A percentile compares a stretch with the other conserved stretches of the same genome.
phyloP scores from a whole-genome alignment of 2,113 vertebrate genomes.

The Planiliza haematocheilus region DNA sequence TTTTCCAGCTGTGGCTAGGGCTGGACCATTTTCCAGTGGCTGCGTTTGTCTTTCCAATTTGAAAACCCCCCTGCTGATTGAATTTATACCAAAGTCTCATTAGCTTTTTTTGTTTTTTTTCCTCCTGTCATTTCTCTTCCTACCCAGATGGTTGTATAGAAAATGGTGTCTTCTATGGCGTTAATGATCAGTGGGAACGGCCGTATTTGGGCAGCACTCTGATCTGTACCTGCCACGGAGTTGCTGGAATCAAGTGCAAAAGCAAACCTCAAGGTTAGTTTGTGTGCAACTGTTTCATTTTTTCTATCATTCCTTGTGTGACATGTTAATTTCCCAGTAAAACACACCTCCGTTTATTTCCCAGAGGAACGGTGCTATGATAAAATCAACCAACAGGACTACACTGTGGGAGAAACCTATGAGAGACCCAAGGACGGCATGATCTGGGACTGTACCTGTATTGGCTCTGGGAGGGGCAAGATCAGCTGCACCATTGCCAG shows the following conservation, averaged over 20 bases:
- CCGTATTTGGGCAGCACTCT: slow-evolving; percentile 89
- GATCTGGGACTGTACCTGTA: slow-evolving; percentile 99
- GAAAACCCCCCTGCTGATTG: slow-evolving; percentile 15
- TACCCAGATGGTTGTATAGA: slow-evolving; percentile 89
- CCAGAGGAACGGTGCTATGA: slow-evolving; percentile 94
- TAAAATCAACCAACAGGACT: slow-evolving; percentile 90
- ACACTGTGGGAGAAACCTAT: slow-evolving; percentile 92
- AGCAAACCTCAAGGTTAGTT: slow-evolving; percentile 94
- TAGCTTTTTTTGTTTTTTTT: background rate
- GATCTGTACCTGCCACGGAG: slow-evolving; percentile 95
- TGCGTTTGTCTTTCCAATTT: background rate
- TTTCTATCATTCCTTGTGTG: background rate
- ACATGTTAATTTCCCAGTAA: background rate
- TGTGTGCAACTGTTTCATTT: no score
- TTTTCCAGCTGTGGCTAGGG: slow-evolving; percentile 11
- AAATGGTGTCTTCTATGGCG: slow-evolving; percentile 86
- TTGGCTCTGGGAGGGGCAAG: slow-evolving; percentile 90
- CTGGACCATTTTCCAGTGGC: slow-evolving; percentile 20
- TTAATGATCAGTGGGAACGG: slow-evolving; percentile 95
- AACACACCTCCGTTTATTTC: background rate
- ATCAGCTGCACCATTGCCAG: slow-evolving; percentile 84
- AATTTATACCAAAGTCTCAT: background rate
- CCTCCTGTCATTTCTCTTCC: slow-evolving; percentile 13
- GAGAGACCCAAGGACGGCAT: slow-evolving; percentile 96
- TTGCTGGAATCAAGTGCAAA: slow-evolving; percentile 93